Percentiles rank a stretch among this genome's conserved stretches.
Evolutionary conservation across 2,888 invertebrate genomes (phyloP).

Genomic region (Eucera pruinosa): DNA sequence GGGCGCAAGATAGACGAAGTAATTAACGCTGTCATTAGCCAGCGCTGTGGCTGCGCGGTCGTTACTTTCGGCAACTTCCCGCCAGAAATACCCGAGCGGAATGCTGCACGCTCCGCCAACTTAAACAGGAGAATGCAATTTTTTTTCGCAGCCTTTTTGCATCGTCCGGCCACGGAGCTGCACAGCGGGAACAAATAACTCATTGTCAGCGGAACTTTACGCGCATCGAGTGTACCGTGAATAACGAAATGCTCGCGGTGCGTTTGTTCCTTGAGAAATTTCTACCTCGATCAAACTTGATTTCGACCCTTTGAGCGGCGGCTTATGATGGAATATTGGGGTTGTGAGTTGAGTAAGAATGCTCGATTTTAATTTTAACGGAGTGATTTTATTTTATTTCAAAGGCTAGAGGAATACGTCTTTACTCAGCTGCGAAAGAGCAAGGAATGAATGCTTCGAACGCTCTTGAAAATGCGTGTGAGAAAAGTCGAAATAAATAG

Average conservation of each 20-base stretch:
- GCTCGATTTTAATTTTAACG: too few species aligned
- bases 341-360: too few species aligned
- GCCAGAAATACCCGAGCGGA: conserved; percentile 8
- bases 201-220: conserved; percentile 4
- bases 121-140: conserved; percentile 7
- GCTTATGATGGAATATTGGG: too few species aligned
- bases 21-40: conserved; percentile 63
- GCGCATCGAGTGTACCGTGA: neutral
- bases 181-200: neutral
- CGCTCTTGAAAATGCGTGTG: too few species aligned
- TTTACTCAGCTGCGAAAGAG: too few species aligned
- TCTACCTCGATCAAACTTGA: neutral
- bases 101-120: neutral
- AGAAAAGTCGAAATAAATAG: too few species aligned
- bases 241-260: neutral
- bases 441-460: too few species aligned
- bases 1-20: conserved; percentile 49
- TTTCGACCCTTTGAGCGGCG: too few species aligned
- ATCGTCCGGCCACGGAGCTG: neutral
- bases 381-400: too few species aligned
- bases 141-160: conserved; percentile 8
- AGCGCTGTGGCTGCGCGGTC: conserved; percentile 25
- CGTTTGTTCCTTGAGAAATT: neutral
- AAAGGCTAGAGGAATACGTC: too few species aligned
- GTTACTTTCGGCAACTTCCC: conserved; percentile 40